Conservation (phyloP, 2,113 vertebrate genomes). For the Salvator merianae region DNA sequence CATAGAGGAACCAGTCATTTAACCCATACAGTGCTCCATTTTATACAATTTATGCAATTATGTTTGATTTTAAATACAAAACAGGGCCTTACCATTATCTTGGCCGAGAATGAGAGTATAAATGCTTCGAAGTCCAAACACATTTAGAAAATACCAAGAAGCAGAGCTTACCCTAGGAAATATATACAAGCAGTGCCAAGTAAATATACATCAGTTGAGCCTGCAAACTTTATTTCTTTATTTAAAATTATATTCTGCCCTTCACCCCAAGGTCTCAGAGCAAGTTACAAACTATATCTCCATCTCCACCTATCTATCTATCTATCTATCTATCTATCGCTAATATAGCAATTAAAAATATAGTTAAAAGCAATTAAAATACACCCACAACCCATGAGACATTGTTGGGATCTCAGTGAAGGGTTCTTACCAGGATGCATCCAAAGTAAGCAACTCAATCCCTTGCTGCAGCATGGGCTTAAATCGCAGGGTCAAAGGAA, state of each 20-base stretch:
- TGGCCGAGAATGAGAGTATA: conserved; percentile 97
- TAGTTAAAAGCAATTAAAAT: too few species aligned
- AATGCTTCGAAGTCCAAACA: conserved; percentile 98
- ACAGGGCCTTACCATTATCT: conserved; percentile 88
- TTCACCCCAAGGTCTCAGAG: too few species aligned
- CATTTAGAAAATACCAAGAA: conserved; percentile 98
- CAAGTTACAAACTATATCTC: too few species aligned
- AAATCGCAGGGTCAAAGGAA: conserved; percentile 95
- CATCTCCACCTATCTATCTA: too few species aligned
- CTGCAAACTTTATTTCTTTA: too few species aligned
- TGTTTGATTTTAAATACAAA: conserved; percentile 12
- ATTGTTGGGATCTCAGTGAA: neutral
- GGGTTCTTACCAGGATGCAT: conserved; percentile 91
- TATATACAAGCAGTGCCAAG: conserved; percentile 9
- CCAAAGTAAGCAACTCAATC: conserved; percentile 95
- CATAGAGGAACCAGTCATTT: neutral
- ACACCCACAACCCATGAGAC: neutral
- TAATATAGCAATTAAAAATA: too few species aligned
- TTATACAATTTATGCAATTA: neutral
- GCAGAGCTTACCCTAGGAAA: conserved; percentile 94
- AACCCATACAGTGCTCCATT: neutral
- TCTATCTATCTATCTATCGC: too few species aligned
- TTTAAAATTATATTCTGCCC: too few species aligned
- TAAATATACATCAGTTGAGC: neutral
- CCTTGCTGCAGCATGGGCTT: conserved; percentile 99